Base-by-base conservation (phyloP, 1,140 invertebrate genomes). In the Drosophila serrata region DNA sequence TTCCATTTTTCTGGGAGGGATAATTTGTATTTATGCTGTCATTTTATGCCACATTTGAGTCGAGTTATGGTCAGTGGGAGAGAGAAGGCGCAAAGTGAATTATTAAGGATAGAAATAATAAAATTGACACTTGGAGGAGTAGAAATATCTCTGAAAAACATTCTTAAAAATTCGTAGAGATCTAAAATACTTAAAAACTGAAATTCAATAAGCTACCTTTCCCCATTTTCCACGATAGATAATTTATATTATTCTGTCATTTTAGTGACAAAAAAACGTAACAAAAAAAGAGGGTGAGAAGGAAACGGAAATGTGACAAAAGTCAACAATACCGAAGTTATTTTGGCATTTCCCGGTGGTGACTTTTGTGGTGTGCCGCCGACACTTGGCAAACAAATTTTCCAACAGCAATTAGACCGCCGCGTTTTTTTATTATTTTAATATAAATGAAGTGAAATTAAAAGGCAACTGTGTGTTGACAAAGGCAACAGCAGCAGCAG, bases 401-500 rank as follows among this genome's bases (percentile, higher is more conserved):
- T 51, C 42, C 46, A 64, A 69, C 82, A 86, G 79, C 82, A 86
- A 86, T 86, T 86, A 86, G 82, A 82, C 64, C 61, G 37, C 43
- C 57, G 81, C 70, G 62, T 73, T 73, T 79, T 79, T 49, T 62
- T 35, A 45, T 56, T 78, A 46, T 64, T 82, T 87, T 79, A 84
- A 87, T 90, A 84, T 70, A 90, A 90, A 88, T 84, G 84, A 88
- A 90, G 58, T 53, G 80, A 88, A 88, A 88, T 88, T 90, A 84
- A 88, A 87, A 84, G 81, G 80, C 84, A 90, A 88, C 73, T 90
- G 84, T 88, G 85, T 88, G 84, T 90, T 90, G 85, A 88, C 84
- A 90, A 77, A 85, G 77, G 80, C n/a, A n/a, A n/a, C n/a, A n/a
- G n/a, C 81, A 61, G 46, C 43, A 53, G 40, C 59, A 55, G 78